Percentiles rank a stretch among this genome's conserved stretches.
phyloP scores from a whole-genome alignment of 2,888 invertebrate genomes.

The Meta bourneti region DNA sequence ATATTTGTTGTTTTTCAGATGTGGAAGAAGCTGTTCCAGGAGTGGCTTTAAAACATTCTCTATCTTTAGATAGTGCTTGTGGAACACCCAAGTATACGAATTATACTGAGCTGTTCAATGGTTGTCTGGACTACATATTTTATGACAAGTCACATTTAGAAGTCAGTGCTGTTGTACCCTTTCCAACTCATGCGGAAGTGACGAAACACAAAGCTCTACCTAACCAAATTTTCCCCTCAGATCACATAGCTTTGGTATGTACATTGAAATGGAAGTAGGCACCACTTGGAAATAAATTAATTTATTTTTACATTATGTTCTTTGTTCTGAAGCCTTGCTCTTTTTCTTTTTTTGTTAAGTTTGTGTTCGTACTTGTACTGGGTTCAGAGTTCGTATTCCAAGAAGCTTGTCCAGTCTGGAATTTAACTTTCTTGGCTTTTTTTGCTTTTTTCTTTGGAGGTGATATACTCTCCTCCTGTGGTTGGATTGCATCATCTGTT shows the following conservation, averaged over 20 bases:
- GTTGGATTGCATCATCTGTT: no score
- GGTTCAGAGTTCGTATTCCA: background rate
- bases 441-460: background rate
- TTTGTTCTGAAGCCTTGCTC: background rate
- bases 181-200: constrained; percentile 90
- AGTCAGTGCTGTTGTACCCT: constrained; percentile 85
- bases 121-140: constrained; percentile 95
- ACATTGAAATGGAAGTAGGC: constrained; percentile 85
- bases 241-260: constrained; percentile 93
- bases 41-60: constrained; percentile 85
- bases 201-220: constrained; percentile 89
- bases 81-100: constrained; percentile 92
- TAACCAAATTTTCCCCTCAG: constrained; percentile 93
- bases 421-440: background rate
- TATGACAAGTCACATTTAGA: constrained; percentile 81
- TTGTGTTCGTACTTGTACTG: background rate
- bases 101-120: constrained; percentile 89
- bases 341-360: background rate
- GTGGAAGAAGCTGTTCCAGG: constrained; percentile 84
- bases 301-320: background rate
- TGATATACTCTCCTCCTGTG: background rate
- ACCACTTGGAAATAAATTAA: background rate
- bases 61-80: constrained; percentile 88
- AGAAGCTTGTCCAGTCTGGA: background rate
- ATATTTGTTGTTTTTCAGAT: constrained; percentile 77